Conservation (phyloP, 2,113 vertebrate genomes). For the Pogonocichla stellata region DNA sequence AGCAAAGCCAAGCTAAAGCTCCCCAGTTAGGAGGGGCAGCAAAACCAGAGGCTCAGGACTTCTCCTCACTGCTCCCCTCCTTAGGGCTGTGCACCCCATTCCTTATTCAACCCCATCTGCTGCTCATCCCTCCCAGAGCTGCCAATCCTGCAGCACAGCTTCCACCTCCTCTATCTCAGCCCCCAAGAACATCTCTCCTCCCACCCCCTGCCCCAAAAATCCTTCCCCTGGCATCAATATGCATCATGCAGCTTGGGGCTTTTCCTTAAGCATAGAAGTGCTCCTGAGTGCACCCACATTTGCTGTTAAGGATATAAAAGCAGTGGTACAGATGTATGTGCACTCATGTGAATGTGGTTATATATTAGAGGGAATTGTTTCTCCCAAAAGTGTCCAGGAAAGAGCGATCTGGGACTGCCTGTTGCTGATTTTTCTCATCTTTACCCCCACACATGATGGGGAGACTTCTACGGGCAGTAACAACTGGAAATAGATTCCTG, state of each 20-base stretch:
- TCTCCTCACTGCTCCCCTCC: not conserved
- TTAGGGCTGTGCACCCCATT: not conserved
- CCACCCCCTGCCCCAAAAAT: not conserved
- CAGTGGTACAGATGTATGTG: not conserved
- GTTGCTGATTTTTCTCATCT: not conserved
- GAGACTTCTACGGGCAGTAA: not conserved
- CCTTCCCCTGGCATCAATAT: not conserved
- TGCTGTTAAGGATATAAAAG: not conserved
- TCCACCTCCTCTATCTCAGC: not conserved
- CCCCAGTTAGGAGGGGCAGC: not conserved
- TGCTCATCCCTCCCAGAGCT: not conserved
- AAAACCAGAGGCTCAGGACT: not conserved
- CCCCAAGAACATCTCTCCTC: not conserved
- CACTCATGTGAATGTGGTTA: not conserved
- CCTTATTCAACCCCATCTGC: not conserved
- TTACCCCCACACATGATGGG: not conserved
- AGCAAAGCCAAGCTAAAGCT: not conserved
- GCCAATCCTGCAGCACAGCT: not conserved
- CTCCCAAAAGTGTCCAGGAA: not conserved
- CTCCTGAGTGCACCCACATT: not conserved
- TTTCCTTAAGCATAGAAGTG: not conserved
- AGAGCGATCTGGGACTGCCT: rapidly evolving
- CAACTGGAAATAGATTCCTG: not conserved
- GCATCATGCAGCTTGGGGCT: not conserved
- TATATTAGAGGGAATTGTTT: not conserved